Evolutionary conservation across 2,888 invertebrate species (phyloP), one percentile per base, ranked within the genome.

Genomic region (Acleris laterana): DNA sequence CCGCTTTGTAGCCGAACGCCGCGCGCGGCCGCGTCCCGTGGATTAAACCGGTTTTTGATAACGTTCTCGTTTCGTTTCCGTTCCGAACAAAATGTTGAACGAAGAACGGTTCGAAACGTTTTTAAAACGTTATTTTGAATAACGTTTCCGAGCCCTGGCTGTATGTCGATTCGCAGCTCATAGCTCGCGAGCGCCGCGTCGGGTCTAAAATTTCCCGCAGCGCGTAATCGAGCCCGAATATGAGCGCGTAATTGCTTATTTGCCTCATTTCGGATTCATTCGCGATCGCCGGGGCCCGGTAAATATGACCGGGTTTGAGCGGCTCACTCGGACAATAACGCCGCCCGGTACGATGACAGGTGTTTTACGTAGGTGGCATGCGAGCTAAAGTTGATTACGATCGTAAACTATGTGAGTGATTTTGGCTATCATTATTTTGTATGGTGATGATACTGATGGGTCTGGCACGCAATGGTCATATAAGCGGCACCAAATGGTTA

Each of bases 221-320:
- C 78, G 82, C 79, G 85, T 83, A 88, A 90, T 87, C 86, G 85
- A 85, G 86, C 81, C 82, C 78, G 80, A 88, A 87, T 87, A 84
- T 83, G 85, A 83, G 80, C 84, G 81, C 79, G 79, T 89, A 90
- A 90, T 91, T 90, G 90, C 85, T 89, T 89, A 89, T 90, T 90
- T 90, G 90, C 89, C 86, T 89, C 88, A 89, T 90, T 89, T 88
- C 78, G 76, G 79, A 90, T 88, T 87, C 84, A 85, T 81, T 82
- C 84, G 80, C 80, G 80, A 81, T 76, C 73, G 74, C 74, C 77
- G 77, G 80, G 76, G 77, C 79, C 38, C 77, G 73, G 62, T 60
- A 62, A 73, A 78, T 77, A 74, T 73, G 75, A 72, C 70, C 76
- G 70, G 70, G 73, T 73, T 74, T 68, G 71, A 72, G 68, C 70